Evolutionary conservation across 2,888 invertebrate genomes (phyloP), one percentile per base, ranked within the genome.

Genomic region (Philopedon plagiatum): DNA sequence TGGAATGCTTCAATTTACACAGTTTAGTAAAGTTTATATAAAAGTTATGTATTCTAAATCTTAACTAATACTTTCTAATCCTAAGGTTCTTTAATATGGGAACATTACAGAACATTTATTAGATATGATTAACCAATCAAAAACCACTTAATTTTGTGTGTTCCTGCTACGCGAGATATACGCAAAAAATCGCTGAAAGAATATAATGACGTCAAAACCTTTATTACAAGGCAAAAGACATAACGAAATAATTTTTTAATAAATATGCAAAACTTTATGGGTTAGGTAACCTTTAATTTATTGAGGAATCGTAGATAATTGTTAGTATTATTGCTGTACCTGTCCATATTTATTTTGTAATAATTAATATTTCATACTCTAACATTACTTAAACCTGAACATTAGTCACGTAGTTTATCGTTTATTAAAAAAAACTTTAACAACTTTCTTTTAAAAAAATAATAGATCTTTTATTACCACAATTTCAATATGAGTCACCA

Each of bases 251-350:
- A 11, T 37, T 37, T 57, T 61, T 51, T 60, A 37, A 34, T 60
- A 13, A 39, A 61, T 67, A 67, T 60, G 67, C 60, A 61, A 67
- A 46, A 49, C 21, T 51, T 61, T 67, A 60, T 29, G 5, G 29
- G 46, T 67, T 61, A 49, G 26, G 60, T 51, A 67, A 67, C 67
- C 26, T 60, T 67, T 60, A 60, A 61, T 67, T 60, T 67, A 67
- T 67, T 61, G 54, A 67, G 67, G 67, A 67, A 60, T 60, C 57
- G 58, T 51, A 26, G 9, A 26, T 19, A 46, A 15, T 11, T 46
- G 34, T 65, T 32, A 23, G 32, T 23, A n/a, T 57, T 32, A 23
- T 32, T 34, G 46, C 18, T 15, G 3, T 61, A 54, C 13, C 9
- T 54, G 15, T 1, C 51, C 2, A 18, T 18, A 29, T 29, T 29